Percentiles rank a stretch among this genome's conserved stretches.
Conservation (phyloP, 1,140 invertebrate genomes). For the Papilio polytes region DNA sequence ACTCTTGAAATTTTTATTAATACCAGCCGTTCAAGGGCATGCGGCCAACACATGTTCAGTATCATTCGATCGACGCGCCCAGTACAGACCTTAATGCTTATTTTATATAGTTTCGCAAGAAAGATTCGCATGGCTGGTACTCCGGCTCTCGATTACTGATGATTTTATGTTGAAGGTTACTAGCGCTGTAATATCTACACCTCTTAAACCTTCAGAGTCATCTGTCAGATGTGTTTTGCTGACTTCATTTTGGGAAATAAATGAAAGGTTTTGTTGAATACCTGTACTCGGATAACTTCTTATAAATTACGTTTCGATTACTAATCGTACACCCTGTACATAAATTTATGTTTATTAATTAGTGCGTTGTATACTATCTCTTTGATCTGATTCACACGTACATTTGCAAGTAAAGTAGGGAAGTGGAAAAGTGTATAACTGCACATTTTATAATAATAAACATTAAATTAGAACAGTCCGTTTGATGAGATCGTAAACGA, state of each 20-base stretch:
- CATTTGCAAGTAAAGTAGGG: not conserved
- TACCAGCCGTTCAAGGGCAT: not conserved
- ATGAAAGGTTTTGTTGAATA: not conserved
- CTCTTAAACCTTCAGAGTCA: not conserved
- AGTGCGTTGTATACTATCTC: not conserved
- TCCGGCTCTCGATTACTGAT: not conserved
- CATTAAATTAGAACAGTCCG: slow-evolving; percentile 2
- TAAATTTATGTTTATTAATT: not conserved
- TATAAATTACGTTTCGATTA: not conserved
- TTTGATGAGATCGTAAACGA: slow-evolving; percentile 24
- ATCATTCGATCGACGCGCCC: slow-evolving; percentile 17
- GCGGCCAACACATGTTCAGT: slow-evolving; percentile 25
- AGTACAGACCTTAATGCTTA: not conserved
- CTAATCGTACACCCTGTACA: not conserved
- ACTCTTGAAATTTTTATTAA: slow-evolving; percentile 17
- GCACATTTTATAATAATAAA: slow-evolving; percentile 13
- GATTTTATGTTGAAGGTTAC: slow-evolving; percentile 13
- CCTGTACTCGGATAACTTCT: not conserved
- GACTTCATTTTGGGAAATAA: not conserved
- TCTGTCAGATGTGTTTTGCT: not conserved
- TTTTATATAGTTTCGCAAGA: slow-evolving; percentile 20
- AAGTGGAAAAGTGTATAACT: slow-evolving; percentile 15
- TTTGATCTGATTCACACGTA: slow-evolving; percentile 16
- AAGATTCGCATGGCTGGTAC: not conserved
- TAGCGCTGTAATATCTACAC: not conserved